phyloP scores from a whole-genome alignment of 37 sponge, comb jelly and placozoan species.

The Tethya wilhelma region DNA sequence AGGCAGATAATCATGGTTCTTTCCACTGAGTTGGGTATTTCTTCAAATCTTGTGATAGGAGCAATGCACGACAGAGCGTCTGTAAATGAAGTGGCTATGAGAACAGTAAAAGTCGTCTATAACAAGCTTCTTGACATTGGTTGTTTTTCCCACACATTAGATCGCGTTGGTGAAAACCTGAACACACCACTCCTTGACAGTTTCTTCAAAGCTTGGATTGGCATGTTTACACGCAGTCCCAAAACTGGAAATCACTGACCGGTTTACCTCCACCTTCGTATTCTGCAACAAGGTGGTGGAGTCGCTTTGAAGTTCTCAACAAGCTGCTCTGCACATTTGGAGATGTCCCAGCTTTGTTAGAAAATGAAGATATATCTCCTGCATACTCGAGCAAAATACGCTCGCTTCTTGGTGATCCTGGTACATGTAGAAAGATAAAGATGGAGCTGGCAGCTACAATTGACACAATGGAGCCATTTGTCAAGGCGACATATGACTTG shows the following conservation, averaged over 20 bases:
- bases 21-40: neutral
- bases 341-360: constrained; percentile 43
- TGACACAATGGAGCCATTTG: constrained; percentile 52
- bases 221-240: constrained; percentile 47
- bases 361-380: constrained; percentile 42
- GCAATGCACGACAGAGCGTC: constrained; percentile 14
- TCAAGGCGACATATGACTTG: constrained; percentile 37
- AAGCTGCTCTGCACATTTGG: constrained; percentile 52
- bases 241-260: constrained; percentile 57
- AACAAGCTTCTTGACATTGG: constrained; percentile 41
- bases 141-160: constrained; percentile 49
- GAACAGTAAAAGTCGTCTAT: constrained; percentile 13
- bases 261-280: constrained; percentile 32
- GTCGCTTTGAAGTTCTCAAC: constrained; percentile 35
- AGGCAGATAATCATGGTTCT: neutral
- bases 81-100: constrained; percentile 27
- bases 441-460: constrained; percentile 46
- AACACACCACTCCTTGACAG: constrained; percentile 2
- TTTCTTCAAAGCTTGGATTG: constrained; percentile 29
- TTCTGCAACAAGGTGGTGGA: constrained; percentile 61
- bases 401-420: constrained; percentile 7
- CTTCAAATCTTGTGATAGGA: neutral
- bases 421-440: constrained; percentile 5
- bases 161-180: constrained; percentile 62
- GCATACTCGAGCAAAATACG: constrained; percentile 37